These are phyloP conservation scores for Ectemnius continuus DNA, from an alignment of 2,888 invertebrate genomes.

Conservation along the genomic window DNA sequence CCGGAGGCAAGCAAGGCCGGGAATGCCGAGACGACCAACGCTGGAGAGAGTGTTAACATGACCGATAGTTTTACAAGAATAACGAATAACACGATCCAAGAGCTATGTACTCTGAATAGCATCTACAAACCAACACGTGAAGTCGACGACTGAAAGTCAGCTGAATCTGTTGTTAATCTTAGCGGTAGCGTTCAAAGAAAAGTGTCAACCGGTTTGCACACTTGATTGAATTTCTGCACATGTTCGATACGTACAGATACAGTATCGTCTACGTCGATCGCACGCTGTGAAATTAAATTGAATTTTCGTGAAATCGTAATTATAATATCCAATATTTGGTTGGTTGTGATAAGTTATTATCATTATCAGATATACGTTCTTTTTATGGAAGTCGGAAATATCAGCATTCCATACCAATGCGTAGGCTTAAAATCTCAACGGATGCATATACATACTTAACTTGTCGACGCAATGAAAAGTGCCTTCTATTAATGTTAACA, in stretches of 20 bases:
- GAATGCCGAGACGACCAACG: conserved; percentile 41
- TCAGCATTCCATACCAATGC: not conserved
- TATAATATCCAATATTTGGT: conserved; percentile 40
- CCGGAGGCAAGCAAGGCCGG: conserved; percentile 42
- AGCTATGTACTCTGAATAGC: conserved; percentile 74
- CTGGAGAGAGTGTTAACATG: conserved; percentile 75
- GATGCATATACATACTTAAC: not conserved
- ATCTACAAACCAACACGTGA: conserved; percentile 66
- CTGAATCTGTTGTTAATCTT: conserved; percentile 24
- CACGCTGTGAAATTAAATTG: conserved; percentile 18
- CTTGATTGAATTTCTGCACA: not conserved
- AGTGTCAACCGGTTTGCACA: not conserved
- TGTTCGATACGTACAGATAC: conserved; percentile 1
- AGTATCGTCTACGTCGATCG: conserved; percentile 23
- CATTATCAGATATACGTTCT: conserved; percentile 25
- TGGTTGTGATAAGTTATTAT: conserved; percentile 45
- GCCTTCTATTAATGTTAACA: conserved; percentile 13
- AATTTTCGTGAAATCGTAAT: conserved; percentile 20
- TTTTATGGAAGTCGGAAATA: conserved; percentile 4
- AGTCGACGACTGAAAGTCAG: conserved; percentile 43
- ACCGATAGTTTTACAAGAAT: conserved; percentile 81
- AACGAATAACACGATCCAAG: conserved; percentile 78
- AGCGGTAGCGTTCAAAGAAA: conserved; percentile 12
- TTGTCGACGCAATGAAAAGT: not conserved
- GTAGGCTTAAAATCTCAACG: not conserved